A percentile compares a stretch with the other conserved stretches of the same genome.
phyloP scores from a whole-genome alignment of 2,797 vertebrate genomes.

The Chlorospingus semifuscus region DNA sequence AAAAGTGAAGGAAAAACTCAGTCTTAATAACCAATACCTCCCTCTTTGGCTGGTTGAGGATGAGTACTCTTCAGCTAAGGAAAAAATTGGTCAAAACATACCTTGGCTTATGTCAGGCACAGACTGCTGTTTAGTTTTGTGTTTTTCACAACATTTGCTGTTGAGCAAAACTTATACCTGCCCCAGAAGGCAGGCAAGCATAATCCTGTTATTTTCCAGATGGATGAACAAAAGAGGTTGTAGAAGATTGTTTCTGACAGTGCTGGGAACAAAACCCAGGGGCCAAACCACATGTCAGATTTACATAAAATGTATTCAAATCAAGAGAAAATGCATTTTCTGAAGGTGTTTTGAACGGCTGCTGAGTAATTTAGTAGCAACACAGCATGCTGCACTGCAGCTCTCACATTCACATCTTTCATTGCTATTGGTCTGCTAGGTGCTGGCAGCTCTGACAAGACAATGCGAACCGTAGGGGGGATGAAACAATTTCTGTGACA shows the following conservation, averaged over 20 bases:
- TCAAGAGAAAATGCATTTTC: conserved; percentile 50
- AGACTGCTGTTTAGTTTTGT: background rate
- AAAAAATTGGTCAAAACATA: background rate
- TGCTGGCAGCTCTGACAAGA: conserved; percentile 27
- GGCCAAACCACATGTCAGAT: conserved; percentile 43
- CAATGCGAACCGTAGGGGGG: background rate
- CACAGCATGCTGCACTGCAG: background rate
- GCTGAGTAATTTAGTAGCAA: conserved; percentile 44
- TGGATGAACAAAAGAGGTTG: conserved; percentile 54
- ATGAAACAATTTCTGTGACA: conserved; percentile 3
- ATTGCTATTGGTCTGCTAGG: background rate
- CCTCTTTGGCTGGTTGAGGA: background rate
- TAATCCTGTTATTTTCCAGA: conserved; percentile 62
- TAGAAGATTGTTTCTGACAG: conserved; percentile 51
- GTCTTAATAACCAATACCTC: background rate
- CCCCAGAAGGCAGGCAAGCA: conserved; percentile 38
- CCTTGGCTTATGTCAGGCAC: background rate
- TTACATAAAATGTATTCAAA: conserved; percentile 56
- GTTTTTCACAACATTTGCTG: conserved; percentile 28
- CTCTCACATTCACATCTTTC: background rate
- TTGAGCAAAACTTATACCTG: conserved; percentile 24
- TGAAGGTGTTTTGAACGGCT: conserved; percentile 33
- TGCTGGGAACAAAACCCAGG: conserved; percentile 41
- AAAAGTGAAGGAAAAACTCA: background rate
- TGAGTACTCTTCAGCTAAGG: background rate